Conservation (phyloP, 1,140 invertebrate species). For the Drosophila lowei region DNA sequence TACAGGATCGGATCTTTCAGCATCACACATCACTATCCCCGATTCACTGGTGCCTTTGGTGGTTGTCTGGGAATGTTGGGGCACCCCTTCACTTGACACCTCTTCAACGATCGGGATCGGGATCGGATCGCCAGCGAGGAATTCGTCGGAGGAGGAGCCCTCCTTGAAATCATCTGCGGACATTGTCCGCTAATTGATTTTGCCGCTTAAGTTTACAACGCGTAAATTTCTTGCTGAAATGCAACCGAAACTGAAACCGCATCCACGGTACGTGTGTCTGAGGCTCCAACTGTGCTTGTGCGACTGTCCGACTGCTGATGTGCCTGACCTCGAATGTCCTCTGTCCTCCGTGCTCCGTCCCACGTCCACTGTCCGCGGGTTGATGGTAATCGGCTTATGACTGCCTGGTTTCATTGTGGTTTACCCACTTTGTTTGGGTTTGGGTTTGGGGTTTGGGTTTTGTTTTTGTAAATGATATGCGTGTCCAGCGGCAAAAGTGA, state of each 20-base stretch:
- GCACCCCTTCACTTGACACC: constrained; percentile 2
- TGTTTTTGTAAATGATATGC: constrained; percentile 63
- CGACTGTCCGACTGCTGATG: background rate
- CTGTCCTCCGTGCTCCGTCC: constrained; percentile 8
- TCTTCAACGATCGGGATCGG: constrained; percentile 11
- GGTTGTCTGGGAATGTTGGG: too few relatives aligned
- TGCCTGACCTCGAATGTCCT: constrained; percentile 42
- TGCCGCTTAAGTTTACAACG: constrained; percentile 65
- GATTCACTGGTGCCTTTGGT: too few relatives aligned
- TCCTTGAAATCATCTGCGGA: background rate
- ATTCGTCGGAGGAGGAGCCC: constrained; percentile 8
- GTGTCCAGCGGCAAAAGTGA: constrained; percentile 38
- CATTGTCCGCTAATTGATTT: constrained; percentile 66
- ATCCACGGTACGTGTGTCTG: background rate
- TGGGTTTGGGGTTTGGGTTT: constrained; percentile 8
- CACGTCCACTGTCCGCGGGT: background rate
- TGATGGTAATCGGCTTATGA: constrained; percentile 53
- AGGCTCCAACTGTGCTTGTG: constrained; percentile 4
- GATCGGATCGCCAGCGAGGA: background rate
- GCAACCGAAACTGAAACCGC: constrained; percentile 23
- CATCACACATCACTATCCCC: too few relatives aligned
- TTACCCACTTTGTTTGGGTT: constrained; percentile 3
- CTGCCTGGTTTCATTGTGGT: constrained; percentile 24
- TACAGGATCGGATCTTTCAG: too few relatives aligned
- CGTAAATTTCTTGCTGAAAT: constrained; percentile 60